Evolutionary conservation across 2,888 invertebrate species (phyloP), one percentile per base, ranked within the genome.

Genomic region (Drosophila greeni): DNA sequence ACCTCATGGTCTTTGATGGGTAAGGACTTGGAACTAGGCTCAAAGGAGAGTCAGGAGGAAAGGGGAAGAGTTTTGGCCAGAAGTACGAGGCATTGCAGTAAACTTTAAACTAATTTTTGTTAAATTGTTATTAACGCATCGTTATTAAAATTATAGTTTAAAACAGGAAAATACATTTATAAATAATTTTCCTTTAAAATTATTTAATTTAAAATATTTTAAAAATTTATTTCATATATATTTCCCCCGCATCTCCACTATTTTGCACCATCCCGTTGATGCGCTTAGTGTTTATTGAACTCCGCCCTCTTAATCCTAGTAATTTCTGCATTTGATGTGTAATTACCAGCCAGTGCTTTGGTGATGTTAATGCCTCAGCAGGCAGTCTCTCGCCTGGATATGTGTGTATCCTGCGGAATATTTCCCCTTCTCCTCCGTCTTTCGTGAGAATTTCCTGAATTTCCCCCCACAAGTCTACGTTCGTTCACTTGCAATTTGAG

Each of bases 1-100:
- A 34, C 47, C 0, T 64, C 56, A 6, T 73, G 82, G 79, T 60
- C 82, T 2, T 9, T 79, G 14, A 18, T n/a, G 2, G 55, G 26
- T 1, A 67, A 65, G 20, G 74, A 69, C 36, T 23, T 57, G 6
- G 29, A 29, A 3, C 20, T 47, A 0, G 56, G 37, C 43, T 39
- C 31, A 5, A 45, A 37, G 9, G 48, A 73, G 14, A 43, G 20
- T 4, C 53, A 49, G 5, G 54, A 29, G 24, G 47, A 36, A 5
- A 11, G 14, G 18, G 9, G 70, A 64, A n/a, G 58, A 75, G 70
- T 68, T 42, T 59, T 64, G 8, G 31, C 29, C 0, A 53, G 57
- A 48, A 59, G 56, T 7, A 12, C 31, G 5, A 66, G 18, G 2
- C 24, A 26, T 5, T 49, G 29, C 1, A 79, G 58, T 18, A 77